Base-by-base conservation (phyloP, 2,797 vertebrate species). In the Pseudotriccus pelzelni region DNA sequence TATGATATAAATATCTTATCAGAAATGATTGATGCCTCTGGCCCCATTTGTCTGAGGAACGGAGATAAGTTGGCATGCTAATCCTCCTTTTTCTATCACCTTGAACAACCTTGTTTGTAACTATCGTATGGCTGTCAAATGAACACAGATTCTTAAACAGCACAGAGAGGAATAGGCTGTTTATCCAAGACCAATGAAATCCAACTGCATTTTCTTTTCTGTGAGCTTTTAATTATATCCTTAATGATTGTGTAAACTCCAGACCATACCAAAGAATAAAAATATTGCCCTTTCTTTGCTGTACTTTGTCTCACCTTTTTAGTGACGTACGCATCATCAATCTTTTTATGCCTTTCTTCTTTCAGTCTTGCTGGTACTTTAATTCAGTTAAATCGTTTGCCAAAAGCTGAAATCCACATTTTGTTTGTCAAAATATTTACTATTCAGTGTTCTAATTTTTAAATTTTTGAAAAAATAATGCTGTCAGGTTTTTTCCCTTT, bases 31-130 rank as follows among this genome's bases (percentile, higher is more conserved):
- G 92, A 88, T 89, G 85, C 85, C 69, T 94, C 77, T 84, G 79
- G 84, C 82, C 91, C 47, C 43, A 27, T 93, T 79, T 79, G 70
- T 94, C 68, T 89, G 81, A 77, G 44, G 16, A 94, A 44, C 3
- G 2, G 70, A 93, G 96, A 96, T 96, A 95, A 96, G 44, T n/a
- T 89, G 74, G 32, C 55, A 46, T 73, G 67, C 79, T 97, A 96
- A 97, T 97, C 94, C 67, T 85, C 80, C 68, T 89, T 79, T 84
- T 89, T 47, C 84, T 88, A 18, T 97, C 87, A 94, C 92, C 92
- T 96, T 96, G 91, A 95, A 76, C 55, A 95, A 82, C 93, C 89
- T 95, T 96, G 84, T 86, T 83, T 89, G 52, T 82, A 81, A 66
- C 84, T 76, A 53, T 76, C 49, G 7, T 53, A 60, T 36, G 84